These are phyloP conservation scores for Nephrotoma guestfalica DNA, from an alignment of 2,888 invertebrate species.

Conservation along the genomic window DNA sequence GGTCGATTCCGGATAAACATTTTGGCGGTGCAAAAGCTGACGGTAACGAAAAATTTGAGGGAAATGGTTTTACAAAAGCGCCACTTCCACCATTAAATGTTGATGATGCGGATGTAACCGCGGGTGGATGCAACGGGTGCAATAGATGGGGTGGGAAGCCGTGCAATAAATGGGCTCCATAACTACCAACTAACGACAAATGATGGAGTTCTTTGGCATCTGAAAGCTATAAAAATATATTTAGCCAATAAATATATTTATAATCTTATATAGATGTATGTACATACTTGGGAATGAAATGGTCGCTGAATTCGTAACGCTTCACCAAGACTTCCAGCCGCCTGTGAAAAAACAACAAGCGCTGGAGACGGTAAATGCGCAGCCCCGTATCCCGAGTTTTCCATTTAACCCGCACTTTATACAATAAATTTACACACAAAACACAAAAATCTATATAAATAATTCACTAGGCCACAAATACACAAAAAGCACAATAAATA, in stretches of 20 bases:
- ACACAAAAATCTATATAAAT: neutral
- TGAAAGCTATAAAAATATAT: slow-evolving; percentile 23
- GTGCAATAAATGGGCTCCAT: slow-evolving; percentile 53
- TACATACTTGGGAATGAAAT: slow-evolving; percentile 52
- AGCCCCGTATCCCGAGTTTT: slow-evolving; percentile 59
- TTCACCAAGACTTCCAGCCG: slow-evolving; percentile 58
- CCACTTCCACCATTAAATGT: slow-evolving; percentile 44
- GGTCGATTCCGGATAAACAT: slow-evolving; percentile 37
- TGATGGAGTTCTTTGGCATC: slow-evolving; percentile 49
- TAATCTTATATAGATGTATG: neutral
- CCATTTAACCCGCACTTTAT: slow-evolving; percentile 36
- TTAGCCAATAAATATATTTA: neutral
- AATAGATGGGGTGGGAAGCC: slow-evolving; percentile 59
- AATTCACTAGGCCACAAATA: neutral
- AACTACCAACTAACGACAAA: slow-evolving; percentile 47
- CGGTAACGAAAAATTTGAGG: slow-evolving; percentile 52
- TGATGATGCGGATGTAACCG: slow-evolving; percentile 39
- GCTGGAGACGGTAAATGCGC: slow-evolving; percentile 59
- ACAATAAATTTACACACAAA: neutral
- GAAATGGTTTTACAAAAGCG: slow-evolving; percentile 36
- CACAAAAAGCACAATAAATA: neutral
- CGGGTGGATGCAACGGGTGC: slow-evolving; percentile 39
- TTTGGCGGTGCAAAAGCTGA: slow-evolving; percentile 59
- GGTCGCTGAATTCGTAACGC: slow-evolving; percentile 60
- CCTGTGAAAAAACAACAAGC: slow-evolving; percentile 60